Evolutionary conservation across 2,888 invertebrate genomes (phyloP), one percentile per base, ranked within the genome.

Genomic region (Athrips mouffetella): DNA sequence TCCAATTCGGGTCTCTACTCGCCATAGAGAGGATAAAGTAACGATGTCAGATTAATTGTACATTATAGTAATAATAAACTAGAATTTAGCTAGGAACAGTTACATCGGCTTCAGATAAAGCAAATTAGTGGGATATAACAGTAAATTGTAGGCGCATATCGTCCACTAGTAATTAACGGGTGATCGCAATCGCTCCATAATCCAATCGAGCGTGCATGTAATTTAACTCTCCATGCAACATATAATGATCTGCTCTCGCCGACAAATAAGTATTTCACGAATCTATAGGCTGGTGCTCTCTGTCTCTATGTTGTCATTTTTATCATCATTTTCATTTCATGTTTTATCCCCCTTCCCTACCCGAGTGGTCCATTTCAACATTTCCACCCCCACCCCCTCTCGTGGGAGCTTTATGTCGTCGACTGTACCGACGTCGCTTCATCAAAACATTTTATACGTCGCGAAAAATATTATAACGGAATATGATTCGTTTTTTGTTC

Each of bases 261-360:
- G 35, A 37, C 27, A 50, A 42, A 46, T 16, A 33, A 30, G 27
- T 31, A 16, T 45, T 37, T 41, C 27, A 31, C 57, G 55, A 60
- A 55, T 57, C 58, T 54, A 55, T 53, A 53, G 54, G 53, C 49
- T 55, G 56, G 52, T 56, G 54, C 59, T 63, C 64, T 62, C 57
- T 65, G 60, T 52, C 59, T 54, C 51, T 55, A 60, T 63, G 71
- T 65, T 67, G 68, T 65, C 70, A 67, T 68, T 73, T 73, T 75
- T 73, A 73, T 71, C 74, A 78, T 80, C 76, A 76, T 76, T 76
- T 71, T 68, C 73, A 74, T 79, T 78, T 73, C 70, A 68, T 71
- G 68, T 70, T 67, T 61, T 55, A 57, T 52, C 51, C 55, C 55
- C 60, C 58, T 50, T 46, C 53, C 49, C 55, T 29, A 25, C 46